A percentile compares a stretch with the other conserved stretches of the same genome.
Evolutionary conservation across 2,888 invertebrate species (phyloP).

Genomic region (Conops quadrifasciatus): DNA sequence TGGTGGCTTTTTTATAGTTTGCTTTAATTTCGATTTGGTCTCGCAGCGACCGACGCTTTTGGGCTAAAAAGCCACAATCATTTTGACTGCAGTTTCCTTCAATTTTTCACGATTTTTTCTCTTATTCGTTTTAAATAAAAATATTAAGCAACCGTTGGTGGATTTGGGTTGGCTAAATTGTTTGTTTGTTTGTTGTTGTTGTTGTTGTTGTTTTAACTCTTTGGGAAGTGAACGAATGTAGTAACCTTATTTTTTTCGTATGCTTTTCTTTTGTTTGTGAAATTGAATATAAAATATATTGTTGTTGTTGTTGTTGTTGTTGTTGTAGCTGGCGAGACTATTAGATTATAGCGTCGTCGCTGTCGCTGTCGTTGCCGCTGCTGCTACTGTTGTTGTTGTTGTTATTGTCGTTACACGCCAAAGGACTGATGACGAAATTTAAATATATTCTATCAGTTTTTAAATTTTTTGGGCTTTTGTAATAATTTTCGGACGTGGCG

Average conservation of each 20-base stretch:
- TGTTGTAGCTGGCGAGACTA: not conserved
- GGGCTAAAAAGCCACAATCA: not conserved
- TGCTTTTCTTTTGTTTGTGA: conserved; percentile 24
- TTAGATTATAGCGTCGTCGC: conserved; percentile 2
- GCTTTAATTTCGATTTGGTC: too few species aligned
- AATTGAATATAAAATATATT: conserved; percentile 27
- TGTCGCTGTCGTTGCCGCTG: not conserved
- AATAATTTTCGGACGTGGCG: too few species aligned
- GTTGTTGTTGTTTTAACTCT: conserved; percentile 3
- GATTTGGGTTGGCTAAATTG: not conserved
- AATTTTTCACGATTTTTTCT: conserved; percentile 14
- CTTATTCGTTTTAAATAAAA: conserved; percentile 5
- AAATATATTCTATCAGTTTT: too few species aligned
- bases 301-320: conserved; percentile 4
- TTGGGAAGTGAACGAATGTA: conserved; percentile 24
- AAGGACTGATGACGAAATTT: too few species aligned
- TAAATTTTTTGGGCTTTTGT: too few species aligned
- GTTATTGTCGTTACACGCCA: too few species aligned
- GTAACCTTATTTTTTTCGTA: conserved; percentile 17
- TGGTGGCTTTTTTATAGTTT: too few species aligned
- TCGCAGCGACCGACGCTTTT: too few species aligned
- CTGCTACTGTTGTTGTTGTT: conserved; percentile 3
- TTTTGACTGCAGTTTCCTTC: conserved; percentile 21
- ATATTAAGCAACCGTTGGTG: conserved; percentile 3
- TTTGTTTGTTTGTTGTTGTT: not conserved